Evolutionary conservation across 2,113 vertebrate genomes (phyloP).

Genomic region (Propithecus coquereli): DNA sequence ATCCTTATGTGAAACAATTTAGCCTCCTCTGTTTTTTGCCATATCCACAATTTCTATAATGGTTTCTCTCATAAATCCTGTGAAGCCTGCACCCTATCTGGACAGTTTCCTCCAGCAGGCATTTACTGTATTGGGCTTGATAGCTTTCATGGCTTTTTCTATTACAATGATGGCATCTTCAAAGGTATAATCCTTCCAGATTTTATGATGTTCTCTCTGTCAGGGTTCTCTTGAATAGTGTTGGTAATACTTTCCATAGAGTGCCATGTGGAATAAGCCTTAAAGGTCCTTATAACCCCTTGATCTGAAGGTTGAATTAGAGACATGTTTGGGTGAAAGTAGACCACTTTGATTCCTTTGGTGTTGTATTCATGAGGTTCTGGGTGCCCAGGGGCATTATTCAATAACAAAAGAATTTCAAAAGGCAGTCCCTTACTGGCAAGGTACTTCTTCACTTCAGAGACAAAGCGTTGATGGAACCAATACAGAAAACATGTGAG

Average conservation of each 20-base stretch:
- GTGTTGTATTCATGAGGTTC: neutral
- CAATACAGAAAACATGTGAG: neutral
- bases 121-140: neutral
- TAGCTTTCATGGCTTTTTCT: neutral
- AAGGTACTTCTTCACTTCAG: neutral
- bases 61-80: neutral
- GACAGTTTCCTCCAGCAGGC: neutral
- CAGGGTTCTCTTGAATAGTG: neutral
- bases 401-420: neutral
- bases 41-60: neutral
- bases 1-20: neutral
- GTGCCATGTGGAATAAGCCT: neutral
- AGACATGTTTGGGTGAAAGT: neutral
- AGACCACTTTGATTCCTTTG: neutral
- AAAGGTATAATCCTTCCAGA: neutral
- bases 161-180: neutral
- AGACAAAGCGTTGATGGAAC: neutral
- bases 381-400: neutral
- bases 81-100: neutral
- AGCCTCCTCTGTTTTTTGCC: neutral
- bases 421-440: neutral
- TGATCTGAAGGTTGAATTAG: neutral
- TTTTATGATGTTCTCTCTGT: neutral
- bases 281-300: neutral
- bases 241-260: neutral